A percentile compares a stretch with the other conserved stretches of the same genome.
These are phyloP conservation scores for Homarus gammarus DNA, from an alignment of 2,888 invertebrate species.

Conservation along the genomic window DNA sequence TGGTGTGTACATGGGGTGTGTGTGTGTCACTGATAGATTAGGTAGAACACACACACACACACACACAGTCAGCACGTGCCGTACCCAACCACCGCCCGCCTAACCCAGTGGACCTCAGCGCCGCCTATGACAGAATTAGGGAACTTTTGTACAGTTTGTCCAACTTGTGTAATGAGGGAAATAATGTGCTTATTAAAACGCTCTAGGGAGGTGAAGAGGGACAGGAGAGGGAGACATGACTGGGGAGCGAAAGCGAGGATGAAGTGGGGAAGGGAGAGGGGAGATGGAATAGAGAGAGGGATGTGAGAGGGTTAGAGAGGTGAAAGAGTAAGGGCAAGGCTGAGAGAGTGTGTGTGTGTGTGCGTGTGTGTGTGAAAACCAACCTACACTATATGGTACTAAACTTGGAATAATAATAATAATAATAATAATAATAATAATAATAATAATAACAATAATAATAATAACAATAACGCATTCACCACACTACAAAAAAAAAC, in stretches of 20 bases:
- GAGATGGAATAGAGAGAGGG: neutral
- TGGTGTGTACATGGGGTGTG: neutral
- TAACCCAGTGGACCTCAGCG: neutral
- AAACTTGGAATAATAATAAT: too few relatives aligned
- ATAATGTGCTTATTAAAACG: neutral
- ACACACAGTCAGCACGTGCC: neutral
- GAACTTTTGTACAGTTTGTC: neutral
- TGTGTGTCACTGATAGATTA: too few relatives aligned
- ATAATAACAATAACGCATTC: too few relatives aligned
- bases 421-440: too few relatives aligned
- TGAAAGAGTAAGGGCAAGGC: neutral
- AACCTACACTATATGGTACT: too few relatives aligned
- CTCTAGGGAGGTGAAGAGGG: slow-evolving; percentile 1
- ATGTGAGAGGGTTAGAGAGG: too few relatives aligned
- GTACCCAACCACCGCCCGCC: too few relatives aligned
- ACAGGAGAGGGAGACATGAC: neutral
- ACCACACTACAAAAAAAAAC: too few relatives aligned
- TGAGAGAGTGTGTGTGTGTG: too few relatives aligned
- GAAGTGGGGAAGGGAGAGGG: neutral
- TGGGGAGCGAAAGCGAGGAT: neutral
- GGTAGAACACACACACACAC: neutral
- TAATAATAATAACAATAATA: too few relatives aligned
- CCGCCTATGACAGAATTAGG: neutral
- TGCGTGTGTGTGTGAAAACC: too few relatives aligned
- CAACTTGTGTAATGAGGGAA: slow-evolving; percentile 24